These are phyloP conservation scores for Elanoides forficatus DNA, from an alignment of 2,113 vertebrate species.

Conservation along the genomic window DNA sequence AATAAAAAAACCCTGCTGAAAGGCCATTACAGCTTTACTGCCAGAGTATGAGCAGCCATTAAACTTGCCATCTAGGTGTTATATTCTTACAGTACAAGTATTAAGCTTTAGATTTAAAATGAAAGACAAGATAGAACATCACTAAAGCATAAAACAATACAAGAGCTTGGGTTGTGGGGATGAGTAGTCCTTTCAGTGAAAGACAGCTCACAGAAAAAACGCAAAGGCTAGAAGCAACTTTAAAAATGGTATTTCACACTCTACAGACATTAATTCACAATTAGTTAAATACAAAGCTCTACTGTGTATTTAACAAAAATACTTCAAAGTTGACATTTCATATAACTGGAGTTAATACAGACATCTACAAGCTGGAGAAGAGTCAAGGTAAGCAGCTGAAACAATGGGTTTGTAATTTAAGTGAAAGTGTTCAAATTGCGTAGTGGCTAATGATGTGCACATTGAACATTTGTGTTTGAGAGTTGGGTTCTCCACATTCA, in stretches of 20 bases:
- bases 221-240: background rate
- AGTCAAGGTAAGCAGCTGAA: background rate
- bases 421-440: background rate
- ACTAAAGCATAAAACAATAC: background rate
- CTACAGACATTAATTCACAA: background rate
- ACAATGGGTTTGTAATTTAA: background rate
- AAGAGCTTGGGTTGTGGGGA: background rate
- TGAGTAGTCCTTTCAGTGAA: background rate
- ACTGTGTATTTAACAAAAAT: slow-evolving; percentile 48
- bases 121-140: background rate
- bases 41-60: background rate
- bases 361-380: background rate
- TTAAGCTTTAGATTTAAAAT: background rate
- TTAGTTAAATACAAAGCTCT: slow-evolving; percentile 52
- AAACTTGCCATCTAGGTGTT: background rate
- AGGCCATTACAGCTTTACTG: slow-evolving; percentile 39
- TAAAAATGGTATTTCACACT: background rate
- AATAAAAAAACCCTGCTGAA: background rate
- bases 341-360: background rate
- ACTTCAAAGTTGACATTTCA: background rate
- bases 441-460: background rate
- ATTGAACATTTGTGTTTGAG: accelerated
- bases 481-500: background rate
- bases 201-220: background rate
- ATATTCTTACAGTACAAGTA: background rate